phyloP scores from a whole-genome alignment of 2,797 vertebrate species.

The Neosilurus hyrtlii region DNA sequence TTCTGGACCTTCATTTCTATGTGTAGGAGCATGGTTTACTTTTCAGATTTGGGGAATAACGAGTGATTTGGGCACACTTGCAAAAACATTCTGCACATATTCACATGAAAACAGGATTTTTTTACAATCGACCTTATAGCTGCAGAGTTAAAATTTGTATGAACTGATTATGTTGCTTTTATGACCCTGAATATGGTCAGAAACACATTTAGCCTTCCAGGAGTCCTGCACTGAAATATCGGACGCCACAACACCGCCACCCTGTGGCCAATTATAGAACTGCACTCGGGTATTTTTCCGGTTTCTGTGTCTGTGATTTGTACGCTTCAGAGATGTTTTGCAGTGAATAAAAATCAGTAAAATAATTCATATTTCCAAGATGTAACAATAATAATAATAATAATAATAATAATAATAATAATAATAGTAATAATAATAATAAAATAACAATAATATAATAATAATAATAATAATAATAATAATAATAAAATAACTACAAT shows the following conservation, averaged over 20 bases:
- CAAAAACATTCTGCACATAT: neutral
- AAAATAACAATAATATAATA: neutral
- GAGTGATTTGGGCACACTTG: neutral
- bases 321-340: too few relatives aligned
- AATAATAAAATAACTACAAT: neutral
- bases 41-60: neutral
- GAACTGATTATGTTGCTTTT: neutral
- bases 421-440: neutral
- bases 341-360: too few relatives aligned
- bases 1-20: neutral
- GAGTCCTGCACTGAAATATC: neutral
- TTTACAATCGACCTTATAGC: neutral
- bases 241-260: neutral
- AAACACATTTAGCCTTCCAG: neutral
- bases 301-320: neutral
- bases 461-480: neutral
- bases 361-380: too few relatives aligned
- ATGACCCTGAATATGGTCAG: neutral
- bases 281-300: neutral
- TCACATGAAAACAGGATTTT: neutral
- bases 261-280: slow-evolving; percentile 6
- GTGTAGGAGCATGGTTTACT: neutral
- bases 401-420: neutral
- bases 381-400: neutral
- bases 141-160: neutral